Conservation (phyloP, 2,888 invertebrate genomes). For the Conchocele bisecta region DNA sequence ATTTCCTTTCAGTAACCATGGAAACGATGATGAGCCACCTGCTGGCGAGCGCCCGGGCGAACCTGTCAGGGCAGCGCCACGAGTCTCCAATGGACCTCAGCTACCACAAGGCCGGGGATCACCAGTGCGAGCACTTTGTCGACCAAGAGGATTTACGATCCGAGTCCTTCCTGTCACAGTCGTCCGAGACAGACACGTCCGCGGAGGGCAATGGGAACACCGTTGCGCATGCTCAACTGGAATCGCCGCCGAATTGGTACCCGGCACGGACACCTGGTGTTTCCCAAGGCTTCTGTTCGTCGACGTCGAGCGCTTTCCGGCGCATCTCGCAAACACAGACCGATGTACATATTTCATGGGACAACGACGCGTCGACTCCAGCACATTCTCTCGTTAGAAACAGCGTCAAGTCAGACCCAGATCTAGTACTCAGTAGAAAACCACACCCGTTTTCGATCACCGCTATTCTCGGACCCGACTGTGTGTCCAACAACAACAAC, state of each 20-base stretch:
- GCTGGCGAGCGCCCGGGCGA: slow-evolving; percentile 20
- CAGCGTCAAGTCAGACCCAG: neutral
- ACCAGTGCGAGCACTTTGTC: slow-evolving; percentile 39
- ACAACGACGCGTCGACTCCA: too few species aligned
- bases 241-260: too few species aligned
- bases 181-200: neutral
- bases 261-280: too few species aligned
- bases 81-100: slow-evolving; percentile 27
- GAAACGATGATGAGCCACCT: slow-evolving; percentile 44
- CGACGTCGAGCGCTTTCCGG: neutral
- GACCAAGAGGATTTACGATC: slow-evolving; percentile 38
- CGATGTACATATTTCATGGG: neutral
- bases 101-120: slow-evolving; percentile 17
- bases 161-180: neutral
- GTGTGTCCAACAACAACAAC: neutral
- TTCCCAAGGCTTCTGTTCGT: too few species aligned
- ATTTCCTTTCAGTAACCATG: slow-evolving; percentile 33
- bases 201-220: too few species aligned
- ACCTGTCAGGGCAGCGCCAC: neutral
- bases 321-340: neutral
- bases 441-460: slow-evolving; percentile 49
- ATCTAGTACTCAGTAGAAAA: too few species aligned
- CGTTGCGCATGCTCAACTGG: too few species aligned
- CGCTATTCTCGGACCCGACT: slow-evolving; percentile 23
- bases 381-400: too few species aligned